Base-by-base conservation (phyloP, 2,797 vertebrate genomes). In the Dipus sagitta region DNA sequence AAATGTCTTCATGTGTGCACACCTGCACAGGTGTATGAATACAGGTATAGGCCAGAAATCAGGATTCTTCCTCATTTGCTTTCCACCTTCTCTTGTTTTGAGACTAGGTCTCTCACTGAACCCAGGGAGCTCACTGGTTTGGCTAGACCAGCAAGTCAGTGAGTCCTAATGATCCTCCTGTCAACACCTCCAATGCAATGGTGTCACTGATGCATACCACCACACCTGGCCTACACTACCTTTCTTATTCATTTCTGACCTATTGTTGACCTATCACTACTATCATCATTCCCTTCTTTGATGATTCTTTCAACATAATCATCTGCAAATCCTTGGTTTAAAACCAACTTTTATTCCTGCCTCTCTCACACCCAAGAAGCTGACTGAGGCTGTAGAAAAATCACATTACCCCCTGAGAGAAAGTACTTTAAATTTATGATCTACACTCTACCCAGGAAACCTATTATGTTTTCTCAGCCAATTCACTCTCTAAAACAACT, bases 341-440 rank as follows among this genome's bases (percentile, higher is more conserved):
- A 94, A 76, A 34, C 3, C 17, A 87, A 70, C 28, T 14, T 76
- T 78, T 91, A 10, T 23, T 68, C 0, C 24, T 89, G 23, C 80
- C 21, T 79, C 21, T 76, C 34, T 80, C 71, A 6, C 28, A 78
- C 6, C 4, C 1, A 12, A 15, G 9, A 23, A 68, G 26, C 54
- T 78, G 54, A 68, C 20, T 42, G 64, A 77, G 9, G 21, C 9
- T 89, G 58, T 20, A 86, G 86, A 74, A 93, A 93, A 89, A 78
- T 67, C 64, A 54, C 30, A 65, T 21, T 18, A 38, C 13, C 15
- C 42, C 23, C 28, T 12, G 32, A 13, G 21, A 85, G 28, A 77
- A 52, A 54, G 30, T 54, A 65, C 38, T 89, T 85, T 85, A 74
- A 86, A 78, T 88, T 85, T 88, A 78, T 78, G 32, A 82, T 52